Conservation (phyloP, 2,113 vertebrate species). For the Brevimyrus niger region DNA sequence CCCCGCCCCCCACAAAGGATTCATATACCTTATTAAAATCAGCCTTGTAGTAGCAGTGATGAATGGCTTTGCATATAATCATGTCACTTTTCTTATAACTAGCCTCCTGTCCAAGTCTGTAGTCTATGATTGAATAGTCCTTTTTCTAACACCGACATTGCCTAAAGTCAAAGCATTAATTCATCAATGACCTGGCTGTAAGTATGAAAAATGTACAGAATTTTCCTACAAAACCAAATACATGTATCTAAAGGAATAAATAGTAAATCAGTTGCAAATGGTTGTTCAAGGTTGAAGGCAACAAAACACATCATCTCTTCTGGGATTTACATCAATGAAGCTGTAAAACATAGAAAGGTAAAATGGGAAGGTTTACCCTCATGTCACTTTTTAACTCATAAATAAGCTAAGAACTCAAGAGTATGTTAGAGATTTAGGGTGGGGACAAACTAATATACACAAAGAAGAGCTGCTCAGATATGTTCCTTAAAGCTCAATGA, state of each 20-base stretch:
- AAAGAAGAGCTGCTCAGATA: not conserved
- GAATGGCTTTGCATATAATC: slow-evolving; percentile 14
- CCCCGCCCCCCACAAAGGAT: not conserved
- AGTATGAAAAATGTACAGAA: not conserved
- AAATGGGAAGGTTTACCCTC: not conserved
- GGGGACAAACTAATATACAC: not conserved
- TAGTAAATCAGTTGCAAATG: not conserved
- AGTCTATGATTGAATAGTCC: not conserved
- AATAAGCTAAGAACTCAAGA: not conserved
- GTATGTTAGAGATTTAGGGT: not conserved
- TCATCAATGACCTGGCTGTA: not conserved
- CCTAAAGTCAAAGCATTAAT: slow-evolving; percentile 1
- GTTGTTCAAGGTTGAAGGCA: not conserved
- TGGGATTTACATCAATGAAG: slow-evolving; percentile 1
- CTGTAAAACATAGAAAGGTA: not conserved
- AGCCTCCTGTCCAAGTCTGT: not conserved
- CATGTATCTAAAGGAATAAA: slow-evolving; percentile 1
- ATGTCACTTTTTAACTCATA: not conserved
- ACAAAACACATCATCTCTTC: not conserved
- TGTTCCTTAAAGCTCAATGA: not conserved
- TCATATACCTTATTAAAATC: slow-evolving; percentile 2
- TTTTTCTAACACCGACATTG: not conserved
- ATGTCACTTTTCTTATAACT: not conserved
- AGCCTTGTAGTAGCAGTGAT: slow-evolving; percentile 1
- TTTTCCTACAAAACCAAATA: not conserved